A percentile compares a stretch with the other conserved stretches of the same genome.
Evolutionary conservation across 1,140 invertebrate genomes (phyloP).

Genomic region (Aphelenchoides avenae): DNA sequence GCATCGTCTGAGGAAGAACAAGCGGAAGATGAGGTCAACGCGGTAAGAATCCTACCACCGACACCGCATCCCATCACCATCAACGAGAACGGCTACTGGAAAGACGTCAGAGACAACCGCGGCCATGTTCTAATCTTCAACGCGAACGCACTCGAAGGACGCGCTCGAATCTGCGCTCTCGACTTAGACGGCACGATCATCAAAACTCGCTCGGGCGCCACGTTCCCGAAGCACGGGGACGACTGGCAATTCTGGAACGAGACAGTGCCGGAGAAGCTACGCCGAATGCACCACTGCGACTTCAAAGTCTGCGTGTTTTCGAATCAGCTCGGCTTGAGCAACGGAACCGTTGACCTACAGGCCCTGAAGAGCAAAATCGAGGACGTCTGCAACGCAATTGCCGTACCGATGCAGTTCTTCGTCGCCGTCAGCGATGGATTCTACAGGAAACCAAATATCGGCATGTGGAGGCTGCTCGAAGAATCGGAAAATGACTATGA

Average conservation of each 20-base stretch:
- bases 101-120: too few species aligned
- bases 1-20: too few species aligned
- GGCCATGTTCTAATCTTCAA: too few species aligned
- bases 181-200: slow-evolving; percentile 81
- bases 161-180: too few species aligned
- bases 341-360: slow-evolving; percentile 67
- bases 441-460: slow-evolving; percentile 80
- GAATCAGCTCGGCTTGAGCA: slow-evolving; percentile 71
- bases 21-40: too few species aligned
- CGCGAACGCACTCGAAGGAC: too few species aligned
- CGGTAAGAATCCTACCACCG: too few species aligned
- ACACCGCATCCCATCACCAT: too few species aligned
- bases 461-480: slow-evolving; percentile 77
- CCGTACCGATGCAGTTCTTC: slow-evolving; percentile 74
- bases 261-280: slow-evolving; percentile 61
- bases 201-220: slow-evolving; percentile 79
- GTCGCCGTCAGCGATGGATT: slow-evolving; percentile 71
- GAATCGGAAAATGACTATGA: slow-evolving; percentile 73
- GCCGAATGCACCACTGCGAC: slow-evolving; percentile 68
- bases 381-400: slow-evolving; percentile 69
- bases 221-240: slow-evolving; percentile 75
- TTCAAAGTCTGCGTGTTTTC: slow-evolving; percentile 87
- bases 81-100: too few species aligned
- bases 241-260: slow-evolving; percentile 73
- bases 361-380: slow-evolving; percentile 75